These are phyloP conservation scores for Dipodomys ordii DNA, from an alignment of 2,113 vertebrate species.

Conservation along the genomic window DNA sequence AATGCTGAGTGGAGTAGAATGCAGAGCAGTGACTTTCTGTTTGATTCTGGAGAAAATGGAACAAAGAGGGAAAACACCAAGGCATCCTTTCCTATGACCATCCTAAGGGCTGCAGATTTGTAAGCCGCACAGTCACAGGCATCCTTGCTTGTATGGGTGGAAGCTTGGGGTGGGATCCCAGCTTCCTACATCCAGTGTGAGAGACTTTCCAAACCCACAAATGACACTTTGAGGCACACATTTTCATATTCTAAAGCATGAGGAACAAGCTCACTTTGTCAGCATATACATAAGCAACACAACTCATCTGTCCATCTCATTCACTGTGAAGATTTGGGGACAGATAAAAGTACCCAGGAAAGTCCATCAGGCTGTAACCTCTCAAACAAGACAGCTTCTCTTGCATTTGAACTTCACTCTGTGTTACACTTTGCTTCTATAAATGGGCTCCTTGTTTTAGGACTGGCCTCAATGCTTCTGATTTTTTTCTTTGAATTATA, in stretches of 20 bases:
- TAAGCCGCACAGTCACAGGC: neutral
- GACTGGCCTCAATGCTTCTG: slow-evolving; percentile 81
- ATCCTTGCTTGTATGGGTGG: no score
- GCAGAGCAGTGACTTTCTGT: neutral
- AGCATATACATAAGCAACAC: neutral
- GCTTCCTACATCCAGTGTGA: neutral
- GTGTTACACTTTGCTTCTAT: slow-evolving; percentile 61
- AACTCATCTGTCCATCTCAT: neutral
- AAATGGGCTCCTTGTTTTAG: slow-evolving; percentile 86
- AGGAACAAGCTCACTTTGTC: slow-evolving; percentile 11
- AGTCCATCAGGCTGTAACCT: neutral
- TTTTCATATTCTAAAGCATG: neutral
- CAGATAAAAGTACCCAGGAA: neutral
- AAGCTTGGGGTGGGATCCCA: neutral
- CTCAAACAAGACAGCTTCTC: slow-evolving; percentile 40
- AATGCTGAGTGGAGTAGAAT: neutral
- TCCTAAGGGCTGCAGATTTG: neutral
- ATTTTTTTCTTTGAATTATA: slow-evolving; percentile 81
- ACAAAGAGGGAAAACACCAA: neutral
- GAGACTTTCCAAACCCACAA: neutral
- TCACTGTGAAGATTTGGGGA: neutral
- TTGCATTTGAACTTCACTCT: slow-evolving; percentile 48
- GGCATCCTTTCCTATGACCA: neutral
- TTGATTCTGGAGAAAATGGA: slow-evolving; percentile 1
- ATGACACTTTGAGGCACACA: neutral